Evolutionary conservation across 2,888 invertebrate species (phyloP), one percentile per base, ranked within the genome.

Genomic region (Sinelater perroti): DNA sequence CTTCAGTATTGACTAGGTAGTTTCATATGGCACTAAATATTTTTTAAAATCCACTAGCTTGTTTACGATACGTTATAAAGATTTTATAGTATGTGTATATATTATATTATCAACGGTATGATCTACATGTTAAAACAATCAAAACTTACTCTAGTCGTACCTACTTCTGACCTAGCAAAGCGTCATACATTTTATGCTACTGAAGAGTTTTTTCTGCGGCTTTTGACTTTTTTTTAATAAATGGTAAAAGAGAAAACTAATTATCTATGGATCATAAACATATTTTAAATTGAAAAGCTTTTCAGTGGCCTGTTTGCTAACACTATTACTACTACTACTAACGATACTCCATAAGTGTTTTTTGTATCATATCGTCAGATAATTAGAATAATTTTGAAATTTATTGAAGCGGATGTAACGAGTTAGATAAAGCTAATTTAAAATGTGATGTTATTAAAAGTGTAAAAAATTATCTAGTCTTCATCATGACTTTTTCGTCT

Each of bases 11-110:
- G 18, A 26, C 44, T 61, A 62, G 62, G 73, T 72, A 72, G 73
- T 73, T 73, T 73, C 73, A 67, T 71, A 73, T 71, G 73, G 73
- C 73, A 72, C 73, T 73, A 72, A 73, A 67, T 65, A 26, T 52
- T 52, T 36, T 26, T 31, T 40, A 53, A 42, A 54, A 42, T 40
- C 36, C 53, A 42, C 60, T 62, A 60, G 28, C 47, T 53, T 47
- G 24, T 51, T 47, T 51, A n/a, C 35, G 60, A 46, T 49, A 60
- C 57, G n/a, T n/a, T 36, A 35, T 51, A 45, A 35, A 56, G 53
- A 16, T 47, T 31, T 6, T 13, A 47, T 10, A 21, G 35, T 47
- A 40, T 36, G 42, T 56, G 35, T 49, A 56, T 40, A 56, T 47
- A 42, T 10, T 28, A 44, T 45, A 47, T n/a, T n/a, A n/a, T 47